phyloP scores from a whole-genome alignment of 2,797 vertebrate genomes.

The Neopelma chrysocephalum region DNA sequence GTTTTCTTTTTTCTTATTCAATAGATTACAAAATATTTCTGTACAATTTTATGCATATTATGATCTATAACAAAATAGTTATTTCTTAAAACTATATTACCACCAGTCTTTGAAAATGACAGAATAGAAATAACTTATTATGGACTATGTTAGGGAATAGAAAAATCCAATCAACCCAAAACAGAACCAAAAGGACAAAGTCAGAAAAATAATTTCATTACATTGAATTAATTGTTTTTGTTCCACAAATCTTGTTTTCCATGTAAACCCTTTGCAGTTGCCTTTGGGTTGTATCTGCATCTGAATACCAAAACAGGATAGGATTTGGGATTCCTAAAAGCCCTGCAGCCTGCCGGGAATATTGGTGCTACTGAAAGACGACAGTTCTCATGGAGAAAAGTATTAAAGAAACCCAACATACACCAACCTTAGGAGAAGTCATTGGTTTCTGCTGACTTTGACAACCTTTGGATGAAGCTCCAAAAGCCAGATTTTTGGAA shows the following conservation, averaged over 20 bases:
- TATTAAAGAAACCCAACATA: not conserved
- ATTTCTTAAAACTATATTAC: constrained; percentile 84
- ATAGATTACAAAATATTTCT: constrained; percentile 95
- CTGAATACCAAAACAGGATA: not conserved
- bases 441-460: not conserved
- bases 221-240: not conserved
- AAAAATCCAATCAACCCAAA: constrained; percentile 62
- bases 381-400: constrained; percentile 37
- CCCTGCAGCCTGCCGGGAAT: constrained; percentile 58
- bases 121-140: constrained; percentile 70
- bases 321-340: constrained; percentile 26
- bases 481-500: not conserved
- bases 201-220: constrained; percentile 49
- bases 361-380: not conserved
- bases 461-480: not conserved
- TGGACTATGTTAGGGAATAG: constrained; percentile 65
- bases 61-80: constrained; percentile 95
- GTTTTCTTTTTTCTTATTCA: constrained; percentile 72
- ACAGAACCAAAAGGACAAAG: constrained; percentile 53
- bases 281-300: constrained; percentile 58
- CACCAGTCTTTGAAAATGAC: constrained; percentile 74
- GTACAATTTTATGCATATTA: constrained; percentile 91
- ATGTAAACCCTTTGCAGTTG: constrained; percentile 57
- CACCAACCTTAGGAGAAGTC: not conserved
- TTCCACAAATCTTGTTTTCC: constrained; percentile 39